phyloP scores from a whole-genome alignment of 1,140 invertebrate genomes.

The Paramacrobiotus metropolitanus region DNA sequence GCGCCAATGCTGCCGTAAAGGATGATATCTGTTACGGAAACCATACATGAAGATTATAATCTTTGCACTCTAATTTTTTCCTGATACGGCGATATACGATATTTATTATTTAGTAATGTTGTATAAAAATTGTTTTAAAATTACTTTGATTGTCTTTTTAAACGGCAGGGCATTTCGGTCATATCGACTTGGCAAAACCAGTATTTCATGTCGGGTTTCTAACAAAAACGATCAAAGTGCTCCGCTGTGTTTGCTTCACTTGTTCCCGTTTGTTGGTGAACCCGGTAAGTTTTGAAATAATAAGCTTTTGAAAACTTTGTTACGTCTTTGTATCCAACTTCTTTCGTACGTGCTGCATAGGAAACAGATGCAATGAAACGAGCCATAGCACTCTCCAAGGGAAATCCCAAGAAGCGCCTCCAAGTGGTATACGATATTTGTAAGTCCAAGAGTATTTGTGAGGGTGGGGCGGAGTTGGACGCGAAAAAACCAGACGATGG shows the following conservation, averaged over 20 bases:
- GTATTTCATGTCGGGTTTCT: slow-evolving; percentile 96
- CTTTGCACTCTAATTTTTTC: background rate
- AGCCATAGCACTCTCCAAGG: slow-evolving; percentile 82
- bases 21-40: too few relatives aligned
- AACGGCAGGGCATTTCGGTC: slow-evolving; percentile 75
- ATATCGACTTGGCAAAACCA: slow-evolving; percentile 91
- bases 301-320: background rate
- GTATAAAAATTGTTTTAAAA: too few relatives aligned
- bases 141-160: background rate
- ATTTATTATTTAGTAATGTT: too few relatives aligned
- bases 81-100: too few relatives aligned
- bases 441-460: slow-evolving; percentile 92
- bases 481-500: slow-evolving; percentile 16
- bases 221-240: slow-evolving; percentile 84
- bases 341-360: too few relatives aligned
- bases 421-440: slow-evolving; percentile 92
- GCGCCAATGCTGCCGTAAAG: too few relatives aligned
- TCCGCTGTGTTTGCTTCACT: slow-evolving; percentile 90
- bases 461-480: slow-evolving; percentile 94
- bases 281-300: slow-evolving; percentile 38
- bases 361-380: slow-evolving; percentile 93
- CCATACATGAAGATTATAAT: too few relatives aligned
- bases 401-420: slow-evolving; percentile 77
- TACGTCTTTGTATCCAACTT: slow-evolving; percentile 12
- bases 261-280: slow-evolving; percentile 85